These are phyloP conservation scores for Sympetrum striolatum DNA, from an alignment of 2,888 invertebrate genomes.

Conservation along the genomic window DNA sequence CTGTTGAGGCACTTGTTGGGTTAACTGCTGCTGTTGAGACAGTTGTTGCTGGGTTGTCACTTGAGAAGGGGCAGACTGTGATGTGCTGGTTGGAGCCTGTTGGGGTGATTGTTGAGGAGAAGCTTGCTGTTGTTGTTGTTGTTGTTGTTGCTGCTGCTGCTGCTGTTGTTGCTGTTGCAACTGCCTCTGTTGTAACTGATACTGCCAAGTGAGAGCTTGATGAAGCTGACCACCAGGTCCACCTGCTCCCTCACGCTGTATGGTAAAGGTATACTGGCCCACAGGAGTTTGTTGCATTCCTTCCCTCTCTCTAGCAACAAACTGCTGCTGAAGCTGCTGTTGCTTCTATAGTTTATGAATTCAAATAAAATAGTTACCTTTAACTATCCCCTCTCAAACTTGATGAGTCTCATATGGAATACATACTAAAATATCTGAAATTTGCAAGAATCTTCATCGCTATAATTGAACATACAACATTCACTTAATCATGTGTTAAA, in stretches of 20 bases:
- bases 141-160: conserved; percentile 53
- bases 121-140: conserved; percentile 54
- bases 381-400: no score
- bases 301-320: conserved; percentile 2
- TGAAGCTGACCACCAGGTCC: conserved; percentile 48
- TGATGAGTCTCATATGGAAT: no score
- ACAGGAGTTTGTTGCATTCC: conserved; percentile 2
- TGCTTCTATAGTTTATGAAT: background rate
- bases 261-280: conserved; percentile 15
- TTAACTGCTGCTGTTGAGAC: conserved; percentile 47
- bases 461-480: no score
- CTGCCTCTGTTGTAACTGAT: conserved; percentile 49
- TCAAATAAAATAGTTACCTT: no score
- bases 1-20: conserved; percentile 35
- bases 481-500: no score
- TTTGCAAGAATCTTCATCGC: no score
- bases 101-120: conserved; percentile 49
- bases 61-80: background rate
- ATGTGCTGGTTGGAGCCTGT: conserved; percentile 45
- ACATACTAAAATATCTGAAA: no score
- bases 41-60: conserved; percentile 29
- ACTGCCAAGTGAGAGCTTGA: conserved; percentile 52
- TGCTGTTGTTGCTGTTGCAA: conserved; percentile 52
- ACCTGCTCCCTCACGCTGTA: background rate
- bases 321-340: conserved; percentile 49